Conservation (phyloP, 2,113 vertebrate species). For the Lontra canadensis region DNA sequence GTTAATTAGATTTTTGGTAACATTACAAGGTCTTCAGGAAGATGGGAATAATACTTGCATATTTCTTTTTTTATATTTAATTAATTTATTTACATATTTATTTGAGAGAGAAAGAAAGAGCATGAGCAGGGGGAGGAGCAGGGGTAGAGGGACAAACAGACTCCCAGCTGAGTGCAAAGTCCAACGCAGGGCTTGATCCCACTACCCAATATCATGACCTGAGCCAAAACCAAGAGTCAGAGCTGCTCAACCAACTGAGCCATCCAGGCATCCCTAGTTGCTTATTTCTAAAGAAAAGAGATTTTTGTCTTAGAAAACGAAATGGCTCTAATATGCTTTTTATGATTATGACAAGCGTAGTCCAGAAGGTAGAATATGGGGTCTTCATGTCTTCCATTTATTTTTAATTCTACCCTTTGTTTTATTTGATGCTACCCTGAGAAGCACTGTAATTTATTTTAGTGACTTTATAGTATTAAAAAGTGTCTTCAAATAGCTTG, state of each 20-base stretch:
- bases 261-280: background rate
- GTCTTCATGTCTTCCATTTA: background rate
- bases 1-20: background rate
- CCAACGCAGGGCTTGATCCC: background rate
- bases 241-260: background rate
- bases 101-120: background rate
- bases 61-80: background rate
- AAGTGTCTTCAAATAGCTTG: background rate
- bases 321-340: background rate
- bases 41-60: background rate
- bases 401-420: background rate
- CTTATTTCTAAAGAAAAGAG: constrained; percentile 23
- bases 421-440: background rate
- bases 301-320: constrained; percentile 23
- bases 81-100: background rate
- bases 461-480: background rate
- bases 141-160: background rate
- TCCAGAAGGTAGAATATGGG: background rate
- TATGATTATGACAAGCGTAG: background rate
- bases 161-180: background rate
- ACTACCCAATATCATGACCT: background rate
- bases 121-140: background rate
- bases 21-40: background rate
- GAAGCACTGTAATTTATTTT: constrained; percentile 35
- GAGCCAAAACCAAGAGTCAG: background rate